phyloP scores from a whole-genome alignment of 2,797 vertebrate species.

The Synaphobranchus kaupii region DNA sequence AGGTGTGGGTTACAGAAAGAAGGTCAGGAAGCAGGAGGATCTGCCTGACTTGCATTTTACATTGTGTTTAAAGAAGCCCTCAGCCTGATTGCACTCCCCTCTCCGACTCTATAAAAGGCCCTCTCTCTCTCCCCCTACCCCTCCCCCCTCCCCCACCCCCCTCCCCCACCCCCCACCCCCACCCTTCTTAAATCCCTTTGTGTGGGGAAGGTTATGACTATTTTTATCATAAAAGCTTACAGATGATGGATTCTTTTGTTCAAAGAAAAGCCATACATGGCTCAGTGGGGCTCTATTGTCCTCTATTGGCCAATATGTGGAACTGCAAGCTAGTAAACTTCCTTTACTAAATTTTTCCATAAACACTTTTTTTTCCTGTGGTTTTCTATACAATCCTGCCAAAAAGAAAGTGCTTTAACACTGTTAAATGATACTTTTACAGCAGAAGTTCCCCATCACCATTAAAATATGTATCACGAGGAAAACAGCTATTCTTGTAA shows the following conservation, averaged over 20 bases:
- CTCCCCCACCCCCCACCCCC: constrained; percentile 47
- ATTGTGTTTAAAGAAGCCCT: background rate
- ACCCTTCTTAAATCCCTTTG: constrained; percentile 39
- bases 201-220: constrained; percentile 54
- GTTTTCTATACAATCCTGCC: background rate
- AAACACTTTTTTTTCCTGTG: background rate
- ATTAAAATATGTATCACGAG: background rate
- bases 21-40: constrained; percentile 32
- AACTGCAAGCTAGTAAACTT: constrained; percentile 48
- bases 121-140: constrained; percentile 44
- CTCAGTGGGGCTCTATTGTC: constrained; percentile 71
- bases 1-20: constrained; percentile 60
- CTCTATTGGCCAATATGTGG: constrained; percentile 67
- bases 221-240: constrained; percentile 73
- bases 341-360: constrained; percentile 14
- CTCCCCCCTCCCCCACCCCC: constrained; percentile 52
- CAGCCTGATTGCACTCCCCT: background rate
- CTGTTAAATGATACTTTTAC: background rate
- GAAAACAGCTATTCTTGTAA: background rate
- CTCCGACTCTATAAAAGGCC: constrained; percentile 28
- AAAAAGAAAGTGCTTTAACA: background rate
- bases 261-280: constrained; percentile 38
- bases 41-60: background rate
- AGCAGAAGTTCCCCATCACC: background rate
- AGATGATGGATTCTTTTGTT: constrained; percentile 66